These are phyloP conservation scores for Diploptera punctata DNA, from an alignment of 2,888 invertebrate species.

Conservation along the genomic window DNA sequence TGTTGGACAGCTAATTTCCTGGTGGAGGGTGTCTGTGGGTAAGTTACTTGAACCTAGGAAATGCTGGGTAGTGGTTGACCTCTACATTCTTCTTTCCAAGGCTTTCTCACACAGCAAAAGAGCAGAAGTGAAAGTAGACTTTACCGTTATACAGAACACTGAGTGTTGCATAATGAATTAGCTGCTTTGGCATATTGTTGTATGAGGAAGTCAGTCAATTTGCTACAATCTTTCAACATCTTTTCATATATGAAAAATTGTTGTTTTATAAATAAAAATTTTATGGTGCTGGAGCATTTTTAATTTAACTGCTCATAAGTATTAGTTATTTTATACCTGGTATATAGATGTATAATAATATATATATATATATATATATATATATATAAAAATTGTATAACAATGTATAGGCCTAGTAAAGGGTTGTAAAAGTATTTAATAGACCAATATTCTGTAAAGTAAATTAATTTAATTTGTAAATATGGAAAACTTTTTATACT, in stretches of 20 bases:
- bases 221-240: background rate
- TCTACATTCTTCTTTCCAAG: conserved; percentile 26
- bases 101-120: conserved; percentile 12
- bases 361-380: background rate
- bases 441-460: no score
- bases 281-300: conserved; percentile 4
- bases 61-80: conserved; percentile 20
- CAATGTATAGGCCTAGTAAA: background rate
- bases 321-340: background rate
- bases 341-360: no score
- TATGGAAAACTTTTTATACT: no score
- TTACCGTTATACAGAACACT: conserved; percentile 20
- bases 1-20: no score
- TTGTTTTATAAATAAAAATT: background rate
- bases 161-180: conserved; percentile 16
- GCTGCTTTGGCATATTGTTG: conserved; percentile 18
- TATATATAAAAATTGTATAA: background rate
- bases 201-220: background rate
- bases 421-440: no score
- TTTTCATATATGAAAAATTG: no score
- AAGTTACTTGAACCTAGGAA: conserved; percentile 5
- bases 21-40: conserved; percentile 16
- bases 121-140: conserved; percentile 31
- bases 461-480: no score
- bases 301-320: conserved; percentile 16